These are phyloP conservation scores for Sycophila texana DNA, from an alignment of 2,888 invertebrate genomes.

Conservation along the genomic window DNA sequence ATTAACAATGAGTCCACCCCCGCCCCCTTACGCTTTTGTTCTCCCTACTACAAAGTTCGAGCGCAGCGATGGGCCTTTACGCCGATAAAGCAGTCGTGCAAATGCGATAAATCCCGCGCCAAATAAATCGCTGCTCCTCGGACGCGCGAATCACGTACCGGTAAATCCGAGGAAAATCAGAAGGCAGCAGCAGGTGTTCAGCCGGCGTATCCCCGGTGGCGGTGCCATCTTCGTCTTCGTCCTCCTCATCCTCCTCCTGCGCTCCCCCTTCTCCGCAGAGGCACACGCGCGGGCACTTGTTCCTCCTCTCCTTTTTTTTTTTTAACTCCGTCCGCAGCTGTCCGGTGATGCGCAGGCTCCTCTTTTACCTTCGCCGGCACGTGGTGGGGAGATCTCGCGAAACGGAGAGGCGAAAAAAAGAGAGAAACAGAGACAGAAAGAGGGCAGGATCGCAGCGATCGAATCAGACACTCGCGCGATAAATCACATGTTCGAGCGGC, in stretches of 20 bases:
- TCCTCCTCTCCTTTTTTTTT: not conserved
- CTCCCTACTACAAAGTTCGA: not conserved
- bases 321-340: not conserved
- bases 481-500: conserved; percentile 48
- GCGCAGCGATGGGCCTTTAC: not conserved
- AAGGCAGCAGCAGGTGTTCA: conserved; percentile 53
- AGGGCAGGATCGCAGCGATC: not conserved
- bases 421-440: not conserved
- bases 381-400: not conserved
- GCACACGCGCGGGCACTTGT: conserved; percentile 17
- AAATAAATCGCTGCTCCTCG: conserved; percentile 15
- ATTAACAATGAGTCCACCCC: not conserved
- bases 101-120: conserved; percentile 24
- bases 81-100: not conserved
- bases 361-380: not conserved
- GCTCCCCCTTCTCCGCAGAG: not conserved
- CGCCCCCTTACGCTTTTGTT: not conserved
- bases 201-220: conserved; percentile 41
- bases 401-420: not conserved
- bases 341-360: not conserved
- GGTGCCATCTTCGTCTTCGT: conserved; percentile 44
- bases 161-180: conserved; percentile 56
- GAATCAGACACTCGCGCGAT: not conserved
- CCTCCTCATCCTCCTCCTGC: not conserved
- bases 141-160: conserved; percentile 50